phyloP scores from a whole-genome alignment of 2,797 vertebrate species.

The Meriones psammophilus region DNA sequence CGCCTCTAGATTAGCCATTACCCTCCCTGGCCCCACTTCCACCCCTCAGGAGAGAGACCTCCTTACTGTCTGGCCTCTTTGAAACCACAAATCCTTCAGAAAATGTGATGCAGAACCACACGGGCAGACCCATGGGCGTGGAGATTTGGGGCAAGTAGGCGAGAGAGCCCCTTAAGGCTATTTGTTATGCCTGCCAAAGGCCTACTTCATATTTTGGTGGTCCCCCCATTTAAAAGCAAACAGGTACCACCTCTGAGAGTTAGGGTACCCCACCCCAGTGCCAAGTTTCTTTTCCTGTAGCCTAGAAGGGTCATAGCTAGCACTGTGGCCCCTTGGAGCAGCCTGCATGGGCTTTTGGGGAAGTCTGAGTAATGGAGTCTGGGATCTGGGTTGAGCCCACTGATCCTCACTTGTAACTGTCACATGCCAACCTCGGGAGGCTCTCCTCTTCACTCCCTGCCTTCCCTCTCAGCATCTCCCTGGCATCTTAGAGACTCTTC shows the following conservation, averaged over 20 bases:
- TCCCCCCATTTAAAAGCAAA: background rate
- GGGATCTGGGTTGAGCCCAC: background rate
- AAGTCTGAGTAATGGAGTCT: background rate
- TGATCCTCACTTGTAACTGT: background rate
- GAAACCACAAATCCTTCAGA: background rate
- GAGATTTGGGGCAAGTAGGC: background rate
- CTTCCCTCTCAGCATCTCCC: background rate
- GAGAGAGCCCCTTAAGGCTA: background rate
- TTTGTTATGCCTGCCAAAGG: background rate
- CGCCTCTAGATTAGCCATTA: background rate
- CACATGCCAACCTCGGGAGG: fast-evolving
- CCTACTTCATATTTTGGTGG: background rate
- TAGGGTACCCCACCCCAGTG: background rate
- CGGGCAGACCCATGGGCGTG: background rate
- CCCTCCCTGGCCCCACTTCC: background rate
- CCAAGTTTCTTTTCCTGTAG: background rate
- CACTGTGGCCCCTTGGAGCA: background rate
- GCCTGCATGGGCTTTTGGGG: background rate
- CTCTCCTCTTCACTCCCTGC: fast-evolving
- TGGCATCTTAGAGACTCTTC: background rate
- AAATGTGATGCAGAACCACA: background rate
- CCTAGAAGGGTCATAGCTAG: background rate
- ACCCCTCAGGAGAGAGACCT: background rate
- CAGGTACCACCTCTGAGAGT: background rate
- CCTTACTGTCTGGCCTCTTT: background rate